Evolutionary conservation across 2,888 invertebrate genomes (phyloP).

Genomic region (Eumacrocentrus americanus): DNA sequence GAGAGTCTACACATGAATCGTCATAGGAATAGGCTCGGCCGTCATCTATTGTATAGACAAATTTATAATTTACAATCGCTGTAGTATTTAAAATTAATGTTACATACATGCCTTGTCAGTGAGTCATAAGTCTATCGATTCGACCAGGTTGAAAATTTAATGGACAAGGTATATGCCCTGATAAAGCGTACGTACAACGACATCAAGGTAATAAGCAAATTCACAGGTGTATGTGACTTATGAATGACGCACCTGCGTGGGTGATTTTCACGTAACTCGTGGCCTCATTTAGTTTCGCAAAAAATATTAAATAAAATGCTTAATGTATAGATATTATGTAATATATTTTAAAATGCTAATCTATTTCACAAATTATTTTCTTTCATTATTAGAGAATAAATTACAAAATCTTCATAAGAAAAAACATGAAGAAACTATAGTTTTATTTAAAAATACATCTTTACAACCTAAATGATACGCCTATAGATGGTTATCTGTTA

Average conservation of each 20-base stretch:
- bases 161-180: background rate
- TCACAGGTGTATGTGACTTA: background rate
- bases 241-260: background rate
- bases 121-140: background rate
- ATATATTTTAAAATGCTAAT: too few relatives aligned
- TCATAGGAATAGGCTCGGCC: background rate
- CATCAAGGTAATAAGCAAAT: background rate
- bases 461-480: constrained; percentile 21
- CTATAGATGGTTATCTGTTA: background rate
- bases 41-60: background rate
- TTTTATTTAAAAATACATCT: constrained; percentile 40
- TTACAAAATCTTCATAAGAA: background rate
- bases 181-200: background rate
- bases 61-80: background rate
- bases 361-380: background rate
- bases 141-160: background rate
- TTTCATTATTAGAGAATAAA: background rate
- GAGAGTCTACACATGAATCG: background rate
- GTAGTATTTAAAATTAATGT: background rate
- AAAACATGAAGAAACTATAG: background rate
- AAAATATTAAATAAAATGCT: background rate
- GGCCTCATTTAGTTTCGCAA: constrained; percentile 1
- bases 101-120: background rate
- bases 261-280: background rate
- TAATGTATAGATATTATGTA: too few relatives aligned